A percentile compares a stretch with the other conserved stretches of the same genome.
Evolutionary conservation across 2,113 vertebrate genomes (phyloP).

Genomic region (Lophotis ruficrista): DNA sequence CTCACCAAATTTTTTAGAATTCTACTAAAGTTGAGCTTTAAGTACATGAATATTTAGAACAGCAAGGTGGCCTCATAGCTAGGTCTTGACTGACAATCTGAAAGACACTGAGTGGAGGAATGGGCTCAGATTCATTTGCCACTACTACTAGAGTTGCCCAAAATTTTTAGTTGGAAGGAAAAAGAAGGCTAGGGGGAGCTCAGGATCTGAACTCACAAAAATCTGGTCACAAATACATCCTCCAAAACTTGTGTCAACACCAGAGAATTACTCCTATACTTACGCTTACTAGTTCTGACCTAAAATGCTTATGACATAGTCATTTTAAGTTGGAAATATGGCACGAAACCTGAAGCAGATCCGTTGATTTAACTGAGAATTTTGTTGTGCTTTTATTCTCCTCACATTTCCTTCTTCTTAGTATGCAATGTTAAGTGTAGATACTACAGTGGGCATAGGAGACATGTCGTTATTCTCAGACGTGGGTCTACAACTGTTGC

Average conservation of each 20-base stretch:
- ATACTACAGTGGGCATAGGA: not conserved
- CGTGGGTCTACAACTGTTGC: not conserved
- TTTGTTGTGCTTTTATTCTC: not conserved
- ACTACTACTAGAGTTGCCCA: not conserved
- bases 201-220: not conserved
- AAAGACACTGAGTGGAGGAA: not conserved
- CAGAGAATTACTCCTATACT: not conserved
- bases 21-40: not conserved
- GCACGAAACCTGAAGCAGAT: not conserved
- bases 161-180: not conserved
- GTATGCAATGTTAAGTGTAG: not conserved
- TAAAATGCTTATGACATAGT: not conserved
- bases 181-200: not conserved
- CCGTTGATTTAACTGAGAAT: not conserved
- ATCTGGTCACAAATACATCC: not conserved
- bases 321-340: not conserved
- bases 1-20: not conserved
- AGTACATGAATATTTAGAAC: not conserved
- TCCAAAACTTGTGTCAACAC: not conserved
- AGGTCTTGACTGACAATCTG: not conserved
- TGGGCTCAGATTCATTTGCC: fast-evolving
- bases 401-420: not conserved
- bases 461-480: not conserved
- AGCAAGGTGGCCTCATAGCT: not conserved
- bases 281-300: not conserved